Percentiles rank a stretch among this genome's conserved stretches.
Evolutionary conservation across 2,888 invertebrate genomes (phyloP).

Genomic region (Autographa pulchrina): DNA sequence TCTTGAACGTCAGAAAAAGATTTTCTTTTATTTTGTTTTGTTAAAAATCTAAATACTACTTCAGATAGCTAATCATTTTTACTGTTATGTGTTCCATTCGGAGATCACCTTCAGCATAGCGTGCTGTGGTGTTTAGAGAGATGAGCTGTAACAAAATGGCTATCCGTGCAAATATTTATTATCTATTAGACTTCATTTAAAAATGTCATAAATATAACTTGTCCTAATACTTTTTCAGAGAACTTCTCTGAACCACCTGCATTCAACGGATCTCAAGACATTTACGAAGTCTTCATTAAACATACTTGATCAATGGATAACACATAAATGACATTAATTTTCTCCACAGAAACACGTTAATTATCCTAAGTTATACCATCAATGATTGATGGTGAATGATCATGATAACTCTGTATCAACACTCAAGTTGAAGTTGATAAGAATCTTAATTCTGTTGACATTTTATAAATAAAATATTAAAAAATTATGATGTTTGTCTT

Average conservation of each 20-base stretch:
- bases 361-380: conserved; percentile 32
- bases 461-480: not conserved
- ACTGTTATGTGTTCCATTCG: no score
- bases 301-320: conserved; percentile 31
- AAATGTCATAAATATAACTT: not conserved
- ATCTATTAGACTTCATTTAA: no score
- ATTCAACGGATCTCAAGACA: not conserved
- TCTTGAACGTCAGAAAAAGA: no score
- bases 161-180: no score
- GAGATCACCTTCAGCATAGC: no score
- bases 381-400: conserved; percentile 31
- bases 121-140: no score
- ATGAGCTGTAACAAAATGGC: no score
- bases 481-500: not conserved
- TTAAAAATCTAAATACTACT: no score
- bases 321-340: conserved; percentile 35
- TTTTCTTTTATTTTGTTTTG: no score
- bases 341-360: conserved; percentile 22
- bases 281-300: conserved; percentile 10
- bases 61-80: no score
- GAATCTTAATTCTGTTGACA: not conserved
- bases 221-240: conserved; percentile 15
- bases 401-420: not conserved
- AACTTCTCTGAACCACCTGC: not conserved
- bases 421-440: not conserved